Evolutionary conservation across 2,888 invertebrate genomes (phyloP), one percentile per base, ranked within the genome.

Genomic region (Drosophila niveifrons): DNA sequence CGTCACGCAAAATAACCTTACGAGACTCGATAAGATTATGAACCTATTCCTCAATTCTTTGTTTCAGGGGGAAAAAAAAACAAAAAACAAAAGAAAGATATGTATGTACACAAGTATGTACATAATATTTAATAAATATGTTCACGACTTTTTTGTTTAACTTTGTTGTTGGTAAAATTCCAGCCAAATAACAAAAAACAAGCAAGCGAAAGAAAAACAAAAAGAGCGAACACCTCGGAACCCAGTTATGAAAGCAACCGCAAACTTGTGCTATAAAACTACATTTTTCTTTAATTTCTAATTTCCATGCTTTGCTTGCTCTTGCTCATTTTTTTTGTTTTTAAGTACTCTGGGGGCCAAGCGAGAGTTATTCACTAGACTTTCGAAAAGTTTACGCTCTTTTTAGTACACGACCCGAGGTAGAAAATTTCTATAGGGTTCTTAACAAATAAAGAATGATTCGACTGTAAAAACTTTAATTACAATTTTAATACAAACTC

Each of bases 11-110:
- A 62, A 62, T 10, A 41, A 67, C 36, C 52, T 17, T 18, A 56
- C 23, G 31, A 15, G 39, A 41, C 44, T n/a, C 56, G 72, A 58
- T 67, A 63, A 59, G 58, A 67, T 58, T 72, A 72, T 67, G 7
- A 10, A 51, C 17, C 50, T 18, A 52, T 52, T 29, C 52, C 13
- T 39, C 39, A 15, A 29, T 66, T 17, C 36, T 44, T 51, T 65
- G 52, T 65, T 48, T 39, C 39, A n/a, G n/a, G n/a, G n/a, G n/a
- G n/a, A n/a, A n/a, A n/a, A n/a, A n/a, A n/a, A 52, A 23, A 28
- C 13, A 41, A 41, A 18, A 59, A 18, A 31, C 43, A 23, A 59
- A 15, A 23, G 34, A 15, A 15, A 0, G 47, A 10, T 50, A 39
- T 10, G 34, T 13, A 39, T 13, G 13, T 15, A 52, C 7, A 18